Base-by-base conservation (phyloP, 2,113 vertebrate species). In the Onychorhynchus coronatus region DNA sequence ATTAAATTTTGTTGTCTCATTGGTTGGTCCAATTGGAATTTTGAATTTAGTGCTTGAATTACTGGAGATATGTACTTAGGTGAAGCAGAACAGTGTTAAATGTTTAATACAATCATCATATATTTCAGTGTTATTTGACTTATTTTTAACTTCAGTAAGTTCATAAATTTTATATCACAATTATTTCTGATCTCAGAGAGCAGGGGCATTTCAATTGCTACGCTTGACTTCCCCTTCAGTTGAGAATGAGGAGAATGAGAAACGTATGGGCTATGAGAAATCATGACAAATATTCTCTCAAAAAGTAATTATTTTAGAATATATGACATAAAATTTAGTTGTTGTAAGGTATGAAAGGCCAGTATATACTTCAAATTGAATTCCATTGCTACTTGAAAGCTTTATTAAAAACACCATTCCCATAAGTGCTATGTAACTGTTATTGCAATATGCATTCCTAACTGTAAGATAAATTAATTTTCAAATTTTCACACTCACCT, bases 161-260 rank as follows among this genome's bases (percentile, higher is more conserved):
- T 16, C 11, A 49, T 56, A 6, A 17, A 63, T 84, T 37, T 77
- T 3, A 1, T 47, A 15, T 11, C 16, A 56, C 23, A 37, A 37
- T 15, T 15, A 44, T 80, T 70, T 73, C 35, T 52, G 5, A 46
- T 28, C 17, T n/a, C n/a, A 41, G 17, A 47, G 31, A 39, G 11
- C 12, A n/a, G 12, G 4, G 52, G 19, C 12, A 41, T 72, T 73
- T 41, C 1, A 6, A 18, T 21, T 16, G 8, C 15, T 4, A 0
- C 39, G 11, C 72, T 84, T 80, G 23, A 52, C 12, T 7, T 70
- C 14, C 5, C 35, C n/a, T n/a, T n/a, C n/a, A n/a, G n/a, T n/a
- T n/a, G n/a, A n/a, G n/a, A n/a, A n/a, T n/a, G n/a, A n/a, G n/a
- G 37, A 80, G 6, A 73, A 5, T 31, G 3, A 84, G 31, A 80